A percentile compares a stretch with the other conserved stretches of the same genome.
These are phyloP conservation scores for Pyrgilauda ruficollis DNA, from an alignment of 2,113 vertebrate species.

Conservation along the genomic window DNA sequence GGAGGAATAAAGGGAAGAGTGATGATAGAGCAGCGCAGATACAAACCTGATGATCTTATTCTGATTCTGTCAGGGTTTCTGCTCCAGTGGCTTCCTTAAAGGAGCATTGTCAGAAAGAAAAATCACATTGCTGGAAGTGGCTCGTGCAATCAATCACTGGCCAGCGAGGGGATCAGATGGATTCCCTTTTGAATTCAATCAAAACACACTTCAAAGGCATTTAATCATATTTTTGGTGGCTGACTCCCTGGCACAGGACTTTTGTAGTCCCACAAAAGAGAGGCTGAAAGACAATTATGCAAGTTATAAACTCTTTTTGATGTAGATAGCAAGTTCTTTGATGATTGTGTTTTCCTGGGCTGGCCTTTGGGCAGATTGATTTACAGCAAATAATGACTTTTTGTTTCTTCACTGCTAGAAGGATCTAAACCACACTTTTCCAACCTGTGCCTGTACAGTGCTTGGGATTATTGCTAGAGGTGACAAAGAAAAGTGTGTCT, in stretches of 20 bases:
- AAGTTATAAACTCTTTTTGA: background rate
- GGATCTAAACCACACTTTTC: background rate
- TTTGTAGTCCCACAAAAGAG: background rate
- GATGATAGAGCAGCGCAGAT: background rate
- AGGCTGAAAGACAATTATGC: background rate
- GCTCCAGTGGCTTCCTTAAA: background rate
- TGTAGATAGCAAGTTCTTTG: background rate
- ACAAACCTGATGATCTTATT: background rate
- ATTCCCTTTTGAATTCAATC: slow-evolving; percentile 39
- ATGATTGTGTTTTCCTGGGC: background rate
- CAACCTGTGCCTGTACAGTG: background rate
- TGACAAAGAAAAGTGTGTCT: background rate
- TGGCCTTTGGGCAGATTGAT: background rate
- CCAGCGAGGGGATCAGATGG: background rate
- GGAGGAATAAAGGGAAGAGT: background rate
- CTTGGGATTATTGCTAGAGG: background rate
- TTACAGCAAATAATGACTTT: background rate
- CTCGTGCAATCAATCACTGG: slow-evolving; percentile 9
- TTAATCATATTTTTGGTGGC: slow-evolving; percentile 1
- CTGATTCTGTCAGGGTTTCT: background rate
- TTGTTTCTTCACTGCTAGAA: background rate
- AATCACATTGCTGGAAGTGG: slow-evolving; percentile 7
- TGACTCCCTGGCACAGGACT: background rate
- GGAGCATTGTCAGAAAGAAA: slow-evolving; percentile 43
- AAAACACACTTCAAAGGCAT: background rate